Evolutionary conservation across 2,888 invertebrate genomes (phyloP).

Genomic region (Acanthococcus lagerstroemiae): DNA sequence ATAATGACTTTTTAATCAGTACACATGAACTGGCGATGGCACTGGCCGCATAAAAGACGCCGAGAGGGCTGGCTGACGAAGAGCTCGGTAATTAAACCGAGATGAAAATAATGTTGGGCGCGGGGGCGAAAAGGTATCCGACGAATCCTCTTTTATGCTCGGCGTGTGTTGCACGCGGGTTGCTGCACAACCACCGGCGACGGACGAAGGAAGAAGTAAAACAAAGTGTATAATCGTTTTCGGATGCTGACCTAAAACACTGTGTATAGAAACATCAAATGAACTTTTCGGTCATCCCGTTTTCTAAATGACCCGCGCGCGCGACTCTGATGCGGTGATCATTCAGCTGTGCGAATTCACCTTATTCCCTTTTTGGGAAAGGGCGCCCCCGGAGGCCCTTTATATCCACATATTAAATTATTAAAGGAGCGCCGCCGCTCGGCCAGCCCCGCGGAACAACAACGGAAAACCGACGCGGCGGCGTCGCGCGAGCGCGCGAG

Average conservation of each 20-base stretch:
- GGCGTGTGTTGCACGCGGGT: conserved; percentile 3
- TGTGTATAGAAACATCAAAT: too few species aligned
- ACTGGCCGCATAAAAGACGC: not conserved
- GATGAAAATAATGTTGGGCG: conserved; percentile 20
- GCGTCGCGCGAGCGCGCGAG: not conserved
- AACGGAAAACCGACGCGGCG: not conserved
- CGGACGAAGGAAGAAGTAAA: not conserved
- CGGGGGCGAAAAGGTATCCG: conserved; percentile 12
- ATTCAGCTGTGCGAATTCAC: conserved; percentile 15
- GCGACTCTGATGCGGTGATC: too few species aligned
- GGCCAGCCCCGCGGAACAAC: not conserved
- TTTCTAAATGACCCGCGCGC: conserved; percentile 20
- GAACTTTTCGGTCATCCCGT: conserved; percentile 24
- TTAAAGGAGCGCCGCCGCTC: conserved; percentile 1
- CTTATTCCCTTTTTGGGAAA: conserved; percentile 8
- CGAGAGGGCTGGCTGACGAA: not conserved
- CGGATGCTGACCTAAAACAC: conserved; percentile 24
- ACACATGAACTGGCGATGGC: not conserved
- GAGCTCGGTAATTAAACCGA: conserved; percentile 12
- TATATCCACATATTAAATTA: conserved; percentile 17
- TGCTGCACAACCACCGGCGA: not conserved
- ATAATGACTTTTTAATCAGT: conserved; percentile 10
- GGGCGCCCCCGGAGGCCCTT: conserved; percentile 3
- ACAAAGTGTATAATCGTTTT: conserved; percentile 26
- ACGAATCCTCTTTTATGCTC: conserved; percentile 13